phyloP scores from a whole-genome alignment of 2,797 vertebrate species.

The Coregonus suidteri region DNA sequence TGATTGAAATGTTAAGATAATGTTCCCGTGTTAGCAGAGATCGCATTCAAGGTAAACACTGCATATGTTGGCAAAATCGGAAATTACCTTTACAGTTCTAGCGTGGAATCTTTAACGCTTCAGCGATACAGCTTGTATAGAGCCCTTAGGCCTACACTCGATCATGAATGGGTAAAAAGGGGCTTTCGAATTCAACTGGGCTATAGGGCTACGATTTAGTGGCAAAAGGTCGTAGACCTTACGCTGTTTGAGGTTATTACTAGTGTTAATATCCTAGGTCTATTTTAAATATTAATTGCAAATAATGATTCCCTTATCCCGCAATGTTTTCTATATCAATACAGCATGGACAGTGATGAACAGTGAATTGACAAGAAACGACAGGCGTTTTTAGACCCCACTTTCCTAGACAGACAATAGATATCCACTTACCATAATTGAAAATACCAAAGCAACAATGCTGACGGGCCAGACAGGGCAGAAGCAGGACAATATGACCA shows the following conservation, averaged over 20 bases:
- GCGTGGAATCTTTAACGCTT: no score
- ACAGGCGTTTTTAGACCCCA: neutral
- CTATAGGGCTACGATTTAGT: neutral
- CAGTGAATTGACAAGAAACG: neutral
- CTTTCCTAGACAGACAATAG: neutral
- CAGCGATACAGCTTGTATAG: no score
- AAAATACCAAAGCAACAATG: constrained; percentile 92
- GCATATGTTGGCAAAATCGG: no score
- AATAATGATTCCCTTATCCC: neutral
- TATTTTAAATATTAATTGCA: neutral
- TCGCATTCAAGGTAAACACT: no score
- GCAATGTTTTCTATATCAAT: neutral
- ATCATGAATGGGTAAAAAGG: no score
- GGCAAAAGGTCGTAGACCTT: no score
- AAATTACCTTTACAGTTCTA: no score
- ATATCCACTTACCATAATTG: constrained; percentile 88
- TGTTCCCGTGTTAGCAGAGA: no score
- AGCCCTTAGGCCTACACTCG: no score
- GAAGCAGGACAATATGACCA: constrained; percentile 93
- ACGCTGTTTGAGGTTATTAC: neutral
- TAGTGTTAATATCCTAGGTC: neutral
- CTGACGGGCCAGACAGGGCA: constrained; percentile 95
- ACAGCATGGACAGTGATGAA: neutral
- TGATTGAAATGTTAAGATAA: no score
- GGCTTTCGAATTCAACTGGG: neutral